phyloP scores from a whole-genome alignment of 1,140 invertebrate genomes.

The Drosophila nasuta region DNA sequence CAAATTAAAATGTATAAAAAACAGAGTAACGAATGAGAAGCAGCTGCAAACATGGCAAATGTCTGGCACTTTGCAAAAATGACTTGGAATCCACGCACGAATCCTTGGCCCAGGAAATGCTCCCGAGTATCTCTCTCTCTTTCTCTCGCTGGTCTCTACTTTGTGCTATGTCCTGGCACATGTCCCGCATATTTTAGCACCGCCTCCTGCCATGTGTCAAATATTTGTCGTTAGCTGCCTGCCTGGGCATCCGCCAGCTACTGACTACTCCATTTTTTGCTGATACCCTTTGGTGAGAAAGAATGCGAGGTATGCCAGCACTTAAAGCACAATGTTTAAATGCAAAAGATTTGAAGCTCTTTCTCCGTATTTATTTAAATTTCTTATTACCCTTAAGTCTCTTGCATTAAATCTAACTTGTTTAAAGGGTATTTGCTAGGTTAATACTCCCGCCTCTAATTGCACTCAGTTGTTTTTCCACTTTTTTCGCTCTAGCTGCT shows the following conservation, averaged over 20 bases:
- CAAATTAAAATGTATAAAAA: conserved; percentile 77
- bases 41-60: conserved; percentile 2
- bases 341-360: too few relatives aligned
- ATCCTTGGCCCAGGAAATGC: conserved; percentile 14
- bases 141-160: neutral
- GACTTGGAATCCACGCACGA: conserved; percentile 36
- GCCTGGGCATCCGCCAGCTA: conserved; percentile 31
- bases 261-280: conserved; percentile 18
- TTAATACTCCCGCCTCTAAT: neutral
- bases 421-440: conserved; percentile 18
- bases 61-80: conserved; percentile 37
- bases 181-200: conserved; percentile 72
- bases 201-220: conserved; percentile 57
- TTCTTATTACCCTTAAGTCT: too few relatives aligned
- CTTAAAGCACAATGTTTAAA: too few relatives aligned
- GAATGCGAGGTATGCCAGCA: neutral
- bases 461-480: conserved; percentile 4
- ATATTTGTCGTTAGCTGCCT: conserved; percentile 74
- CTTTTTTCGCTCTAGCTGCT: conserved; percentile 6
- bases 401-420: too few relatives aligned
- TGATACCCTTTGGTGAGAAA: neutral
- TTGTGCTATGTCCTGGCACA: conserved; percentile 49
- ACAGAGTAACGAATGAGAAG: conserved; percentile 16
- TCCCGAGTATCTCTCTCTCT: neutral
- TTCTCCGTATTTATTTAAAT: too few relatives aligned